Conservation (phyloP, 1,140 invertebrate genomes). For the Lepidurus packardi region DNA sequence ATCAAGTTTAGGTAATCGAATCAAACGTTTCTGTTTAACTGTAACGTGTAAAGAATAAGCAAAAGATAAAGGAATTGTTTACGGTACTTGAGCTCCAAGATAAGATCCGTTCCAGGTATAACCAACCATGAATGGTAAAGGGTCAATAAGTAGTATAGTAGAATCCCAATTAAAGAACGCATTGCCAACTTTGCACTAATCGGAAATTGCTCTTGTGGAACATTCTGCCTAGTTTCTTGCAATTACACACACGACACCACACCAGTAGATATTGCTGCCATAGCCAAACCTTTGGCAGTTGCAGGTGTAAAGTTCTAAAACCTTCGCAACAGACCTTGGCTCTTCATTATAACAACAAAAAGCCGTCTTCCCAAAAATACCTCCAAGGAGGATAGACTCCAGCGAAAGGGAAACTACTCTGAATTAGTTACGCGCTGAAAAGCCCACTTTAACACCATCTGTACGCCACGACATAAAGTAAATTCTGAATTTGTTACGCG, state of each 20-base stretch:
- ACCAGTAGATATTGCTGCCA: neutral
- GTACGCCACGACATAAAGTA: neutral
- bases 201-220: neutral
- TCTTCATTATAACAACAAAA: constrained; percentile 13
- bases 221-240: neutral
- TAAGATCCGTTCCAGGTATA: neutral
- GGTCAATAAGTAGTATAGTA: neutral
- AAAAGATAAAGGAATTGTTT: neutral
- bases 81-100: neutral
- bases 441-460: neutral
- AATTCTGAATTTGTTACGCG: neutral
- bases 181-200: neutral
- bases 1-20: no score
- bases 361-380: constrained; percentile 16
- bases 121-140: neutral
- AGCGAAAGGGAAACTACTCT: neutral
- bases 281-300: neutral
- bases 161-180: neutral
- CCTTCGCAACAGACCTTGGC: neutral
- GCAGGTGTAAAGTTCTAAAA: neutral
- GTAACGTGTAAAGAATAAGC: neutral
- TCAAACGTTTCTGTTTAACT: neutral
- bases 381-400: neutral
- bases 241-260: neutral
- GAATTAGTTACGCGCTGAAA: neutral